Base-by-base conservation (phyloP, 2,888 invertebrate species). In the Caradrina kadenii region DNA sequence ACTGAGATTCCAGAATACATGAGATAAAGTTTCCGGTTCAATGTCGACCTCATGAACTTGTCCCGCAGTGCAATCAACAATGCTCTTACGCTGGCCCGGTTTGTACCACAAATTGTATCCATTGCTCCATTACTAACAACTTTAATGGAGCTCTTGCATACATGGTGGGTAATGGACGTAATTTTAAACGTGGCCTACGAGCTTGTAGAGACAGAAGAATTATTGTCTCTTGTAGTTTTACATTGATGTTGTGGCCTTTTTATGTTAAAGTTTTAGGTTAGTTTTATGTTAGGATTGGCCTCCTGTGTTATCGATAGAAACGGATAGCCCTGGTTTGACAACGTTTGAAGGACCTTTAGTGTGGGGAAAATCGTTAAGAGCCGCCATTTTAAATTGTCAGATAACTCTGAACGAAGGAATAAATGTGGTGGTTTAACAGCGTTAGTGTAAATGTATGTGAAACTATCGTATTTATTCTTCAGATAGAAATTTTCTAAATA, bases 131-230 rank as follows among this genome's bases (percentile, higher is more conserved):
- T 80, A 80, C 63, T 63, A 78, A 66, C 80, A 39, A 63, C 69
- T 78, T 79, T 80, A 78, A 75, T 63, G 65, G 60, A 7, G 49
- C 65, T 69, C 63, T 53, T 75, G 65, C 76, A 80, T 80, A 75
- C 48, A 26, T 26, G 48, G 60, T 42, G 31, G 55, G 65, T 78
- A 80, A 75, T 77, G 80, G 42, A 75, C n/a, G 63, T 53, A 53
- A 75, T 78, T 80, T 75, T 79, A 63, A 66, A 63, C 15, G 55
- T 63, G 48, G 48, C 55, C 67, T 61, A 53, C 19, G 13, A 48
- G 42, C n/a, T 66, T n/a, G 48, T 15, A n/a, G 21, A 42, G 17
- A 11, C 56, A 10, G 21, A 11, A 45, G 42, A 75, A 11, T 62
- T 71, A 63, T 60, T 6, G 45, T 26, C 7, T 11, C 54, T 13